Percentiles rank a stretch among this genome's conserved stretches.
These are phyloP conservation scores for Ctenochaetus hawaiiensis DNA, from an alignment of 2,797 vertebrate genomes.

Conservation along the genomic window DNA sequence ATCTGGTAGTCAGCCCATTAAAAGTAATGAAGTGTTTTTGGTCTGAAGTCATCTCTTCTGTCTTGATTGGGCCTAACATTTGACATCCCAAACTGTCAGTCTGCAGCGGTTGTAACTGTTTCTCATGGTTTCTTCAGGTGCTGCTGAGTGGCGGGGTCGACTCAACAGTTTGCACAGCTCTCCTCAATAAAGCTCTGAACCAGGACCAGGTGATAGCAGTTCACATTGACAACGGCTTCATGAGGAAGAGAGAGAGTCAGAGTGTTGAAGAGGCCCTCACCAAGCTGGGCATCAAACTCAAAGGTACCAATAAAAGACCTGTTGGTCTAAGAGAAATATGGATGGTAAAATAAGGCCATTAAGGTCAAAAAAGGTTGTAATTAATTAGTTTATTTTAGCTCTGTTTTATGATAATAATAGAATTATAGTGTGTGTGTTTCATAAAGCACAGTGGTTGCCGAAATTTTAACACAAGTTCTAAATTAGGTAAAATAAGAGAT, in stretches of 20 bases:
- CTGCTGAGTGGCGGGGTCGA: slow-evolving; percentile 98
- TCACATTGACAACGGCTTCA: slow-evolving; percentile 99
- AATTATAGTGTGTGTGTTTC: no score
- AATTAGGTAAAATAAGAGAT: no score
- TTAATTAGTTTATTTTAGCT: no score
- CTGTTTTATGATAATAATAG: no score
- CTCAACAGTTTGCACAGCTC: slow-evolving; percentile 98
- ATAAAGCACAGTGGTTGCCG: no score
- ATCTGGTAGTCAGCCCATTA: neutral
- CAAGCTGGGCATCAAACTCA: slow-evolving; percentile 96
- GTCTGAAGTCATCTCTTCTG: neutral
- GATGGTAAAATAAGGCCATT: no score
- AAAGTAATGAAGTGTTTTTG: neutral
- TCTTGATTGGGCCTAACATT: slow-evolving; percentile 6
- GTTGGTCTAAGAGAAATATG: slow-evolving; percentile 50
- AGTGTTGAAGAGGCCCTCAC: slow-evolving; percentile 97
- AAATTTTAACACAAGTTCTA: no score
- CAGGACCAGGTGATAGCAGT: slow-evolving; percentile 97
- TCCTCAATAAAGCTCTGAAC: slow-evolving; percentile 95
- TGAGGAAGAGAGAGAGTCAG: slow-evolving; percentile 97
- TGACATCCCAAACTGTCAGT: neutral
- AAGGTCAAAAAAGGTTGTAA: no score
- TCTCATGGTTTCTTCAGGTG: slow-evolving; percentile 83
- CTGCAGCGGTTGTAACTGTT: neutral
- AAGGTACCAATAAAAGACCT: slow-evolving; percentile 79